phyloP scores from a whole-genome alignment of 2,797 vertebrate genomes.

The Morelia viridis region DNA sequence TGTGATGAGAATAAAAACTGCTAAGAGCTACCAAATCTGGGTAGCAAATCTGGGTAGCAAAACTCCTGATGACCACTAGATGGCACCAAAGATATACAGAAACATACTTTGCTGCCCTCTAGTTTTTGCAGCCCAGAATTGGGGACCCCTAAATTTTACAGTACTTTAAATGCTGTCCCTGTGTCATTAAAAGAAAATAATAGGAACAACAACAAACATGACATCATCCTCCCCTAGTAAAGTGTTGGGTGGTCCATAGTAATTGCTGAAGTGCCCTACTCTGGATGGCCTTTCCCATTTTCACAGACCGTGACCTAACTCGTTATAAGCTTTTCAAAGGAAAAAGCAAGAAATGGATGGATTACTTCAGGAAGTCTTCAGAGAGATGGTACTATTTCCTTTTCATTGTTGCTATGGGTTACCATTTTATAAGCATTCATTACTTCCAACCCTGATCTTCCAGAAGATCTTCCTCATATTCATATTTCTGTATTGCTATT shows the following conservation, averaged over 20 bases:
- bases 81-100: neutral
- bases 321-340: neutral
- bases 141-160: neutral
- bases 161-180: neutral
- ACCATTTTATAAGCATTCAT: neutral
- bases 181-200: neutral
- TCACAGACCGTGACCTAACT: neutral
- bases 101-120: neutral
- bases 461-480: neutral
- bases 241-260: neutral
- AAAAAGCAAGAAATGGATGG: neutral
- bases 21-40: neutral
- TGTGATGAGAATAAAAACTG: neutral
- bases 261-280: neutral
- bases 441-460: neutral
- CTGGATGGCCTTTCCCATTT: neutral
- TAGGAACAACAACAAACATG: neutral
- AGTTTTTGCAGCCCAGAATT: neutral
- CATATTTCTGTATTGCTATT: neutral
- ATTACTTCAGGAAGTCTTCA: neutral
- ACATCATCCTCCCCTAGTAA: neutral
- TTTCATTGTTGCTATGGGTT: neutral
- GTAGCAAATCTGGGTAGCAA: neutral
- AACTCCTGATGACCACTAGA: neutral
- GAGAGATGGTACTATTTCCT: neutral